Percentiles rank a stretch among this genome's conserved stretches.
phyloP scores from a whole-genome alignment of 1,140 invertebrate species.

The Acromyrmex charruanus region DNA sequence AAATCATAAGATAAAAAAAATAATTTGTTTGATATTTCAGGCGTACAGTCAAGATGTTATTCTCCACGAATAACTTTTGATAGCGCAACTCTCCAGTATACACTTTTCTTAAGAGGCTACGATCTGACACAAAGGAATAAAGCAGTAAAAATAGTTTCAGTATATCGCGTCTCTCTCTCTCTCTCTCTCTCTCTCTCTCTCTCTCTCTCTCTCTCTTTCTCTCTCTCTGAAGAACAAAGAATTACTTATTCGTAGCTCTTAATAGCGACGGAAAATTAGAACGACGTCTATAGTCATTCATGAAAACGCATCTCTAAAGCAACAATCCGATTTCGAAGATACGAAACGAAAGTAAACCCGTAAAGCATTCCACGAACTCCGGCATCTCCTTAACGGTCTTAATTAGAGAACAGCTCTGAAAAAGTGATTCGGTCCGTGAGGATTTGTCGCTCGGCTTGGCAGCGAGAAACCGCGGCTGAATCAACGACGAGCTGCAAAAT shows the following conservation, averaged over 20 bases:
- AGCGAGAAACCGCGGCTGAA: conserved; percentile 45
- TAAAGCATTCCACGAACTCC: conserved; percentile 24
- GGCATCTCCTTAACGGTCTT: conserved; percentile 47
- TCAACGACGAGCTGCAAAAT: conserved; percentile 54
- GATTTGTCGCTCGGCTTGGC: conserved; percentile 46
- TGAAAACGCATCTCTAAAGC: background rate
- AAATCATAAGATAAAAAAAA: conserved; percentile 14
- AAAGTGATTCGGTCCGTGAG: conserved; percentile 25
- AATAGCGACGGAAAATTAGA: conserved; percentile 14
- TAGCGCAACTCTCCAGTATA: background rate
- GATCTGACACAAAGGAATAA: background rate
- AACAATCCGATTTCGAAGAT: background rate
- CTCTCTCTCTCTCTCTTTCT: no score
- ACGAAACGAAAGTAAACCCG: conserved; percentile 41
- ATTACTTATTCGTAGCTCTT: conserved; percentile 13
- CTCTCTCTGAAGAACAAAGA: conserved; percentile 11
- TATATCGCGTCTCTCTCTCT: conserved; percentile 5
- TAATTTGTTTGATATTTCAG: background rate
- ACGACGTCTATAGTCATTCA: background rate
- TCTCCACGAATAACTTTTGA: conserved; percentile 13
- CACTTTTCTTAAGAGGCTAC: background rate
- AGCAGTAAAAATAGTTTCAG: conserved; percentile 23
- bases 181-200: no score
- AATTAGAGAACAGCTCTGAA: conserved; percentile 41
- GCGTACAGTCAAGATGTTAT: conserved; percentile 19